These are phyloP conservation scores for Chelidonichthys spinosus DNA, from an alignment of 2,797 vertebrate genomes.

Conservation along the genomic window DNA sequence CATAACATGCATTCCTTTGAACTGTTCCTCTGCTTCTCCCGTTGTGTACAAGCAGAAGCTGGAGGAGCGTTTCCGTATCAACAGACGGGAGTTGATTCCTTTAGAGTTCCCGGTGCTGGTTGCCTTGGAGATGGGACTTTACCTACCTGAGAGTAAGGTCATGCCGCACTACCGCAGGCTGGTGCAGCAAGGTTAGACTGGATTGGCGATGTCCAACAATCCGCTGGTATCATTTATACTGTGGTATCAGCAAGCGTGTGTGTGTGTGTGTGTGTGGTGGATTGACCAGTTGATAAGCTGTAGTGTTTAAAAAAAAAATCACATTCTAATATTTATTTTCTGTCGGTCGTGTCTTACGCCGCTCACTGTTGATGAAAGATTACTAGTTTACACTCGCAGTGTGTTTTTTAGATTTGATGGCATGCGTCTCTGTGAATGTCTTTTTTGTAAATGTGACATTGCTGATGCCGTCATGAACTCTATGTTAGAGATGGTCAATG, in stretches of 20 bases:
- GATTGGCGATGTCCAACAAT: not conserved
- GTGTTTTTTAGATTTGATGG: conserved; percentile 36
- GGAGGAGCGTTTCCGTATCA: conserved; percentile 96
- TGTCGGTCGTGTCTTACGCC: conserved; percentile 15
- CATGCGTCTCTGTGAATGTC: conserved; percentile 45
- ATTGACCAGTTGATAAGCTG: conserved; percentile 58
- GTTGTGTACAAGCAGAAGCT: conserved; percentile 86
- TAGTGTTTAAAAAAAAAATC: conserved; percentile 43
- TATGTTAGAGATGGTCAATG: conserved; percentile 79
- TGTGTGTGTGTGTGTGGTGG: not conserved
- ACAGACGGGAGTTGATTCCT: conserved; percentile 92
- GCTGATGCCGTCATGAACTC: conserved; percentile 73
- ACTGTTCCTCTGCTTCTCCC: not conserved
- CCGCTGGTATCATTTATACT: not conserved
- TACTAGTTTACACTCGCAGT: conserved; percentile 49
- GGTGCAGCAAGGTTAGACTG: conserved; percentile 89
- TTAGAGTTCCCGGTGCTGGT: conserved; percentile 97
- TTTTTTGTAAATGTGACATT: conserved; percentile 47
- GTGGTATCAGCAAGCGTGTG: conserved; percentile 20
- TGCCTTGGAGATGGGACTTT: conserved; percentile 97
- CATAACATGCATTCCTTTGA: not conserved
- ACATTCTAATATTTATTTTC: conserved; percentile 51
- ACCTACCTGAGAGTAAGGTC: conserved; percentile 96
- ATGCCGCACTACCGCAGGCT: conserved; percentile 97
- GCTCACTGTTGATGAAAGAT: conserved; percentile 42